Evolutionary conservation across 2,113 vertebrate genomes (phyloP).

Genomic region (Tachuris rubrigastra): DNA sequence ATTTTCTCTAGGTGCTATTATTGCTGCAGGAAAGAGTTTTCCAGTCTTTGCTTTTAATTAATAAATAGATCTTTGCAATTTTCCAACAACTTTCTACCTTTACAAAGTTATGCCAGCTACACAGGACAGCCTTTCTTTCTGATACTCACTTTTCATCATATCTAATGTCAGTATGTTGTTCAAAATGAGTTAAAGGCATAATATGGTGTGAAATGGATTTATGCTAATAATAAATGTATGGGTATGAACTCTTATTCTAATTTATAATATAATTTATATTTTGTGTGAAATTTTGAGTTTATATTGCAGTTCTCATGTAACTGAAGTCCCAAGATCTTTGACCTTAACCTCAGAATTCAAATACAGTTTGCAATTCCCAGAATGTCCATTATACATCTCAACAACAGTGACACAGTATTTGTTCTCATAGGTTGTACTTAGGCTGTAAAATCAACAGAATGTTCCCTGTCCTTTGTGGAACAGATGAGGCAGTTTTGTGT

Average conservation of each 20-base stretch:
- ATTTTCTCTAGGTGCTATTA: not conserved
- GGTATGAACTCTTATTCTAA: not conserved
- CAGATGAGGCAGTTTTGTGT: not conserved
- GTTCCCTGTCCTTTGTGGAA: not conserved
- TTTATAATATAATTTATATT: not conserved
- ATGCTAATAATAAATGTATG: not conserved
- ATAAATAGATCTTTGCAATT: not conserved
- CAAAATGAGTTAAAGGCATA: not conserved
- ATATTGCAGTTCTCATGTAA: not conserved
- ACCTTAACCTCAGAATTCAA: not conserved
- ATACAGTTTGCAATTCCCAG: not conserved
- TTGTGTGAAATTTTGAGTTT: not conserved
- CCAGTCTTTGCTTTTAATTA: slow-evolving; percentile 7
- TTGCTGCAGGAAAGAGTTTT: not conserved
- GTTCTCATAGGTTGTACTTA: not conserved
- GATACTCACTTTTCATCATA: not conserved
- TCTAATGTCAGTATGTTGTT: not conserved
- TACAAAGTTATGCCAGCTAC: not conserved
- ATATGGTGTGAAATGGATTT: not conserved
- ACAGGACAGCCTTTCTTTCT: not conserved
- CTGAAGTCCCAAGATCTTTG: not conserved
- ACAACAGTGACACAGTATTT: not conserved
- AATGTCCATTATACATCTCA: not conserved
- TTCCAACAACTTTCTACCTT: not conserved
- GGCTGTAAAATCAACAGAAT: not conserved